Evolutionary conservation across 1,140 invertebrate species (phyloP).

Genomic region (Acromyrmex echinatior): DNA sequence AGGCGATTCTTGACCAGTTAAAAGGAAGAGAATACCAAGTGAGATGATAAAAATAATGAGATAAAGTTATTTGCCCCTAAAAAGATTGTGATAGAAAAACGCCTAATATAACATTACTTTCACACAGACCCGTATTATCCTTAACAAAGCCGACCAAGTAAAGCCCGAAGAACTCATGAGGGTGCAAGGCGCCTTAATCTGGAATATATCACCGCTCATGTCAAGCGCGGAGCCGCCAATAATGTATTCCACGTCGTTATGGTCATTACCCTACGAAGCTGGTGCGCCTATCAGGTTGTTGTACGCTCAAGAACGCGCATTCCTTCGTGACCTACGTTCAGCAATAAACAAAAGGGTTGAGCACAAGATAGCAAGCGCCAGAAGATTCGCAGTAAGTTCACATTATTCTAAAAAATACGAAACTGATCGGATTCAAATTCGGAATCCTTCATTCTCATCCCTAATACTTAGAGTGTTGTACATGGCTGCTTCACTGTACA

Average conservation of each 20-base stretch:
- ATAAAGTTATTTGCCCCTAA: neutral
- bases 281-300: slow-evolving; percentile 92
- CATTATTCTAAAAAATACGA: neutral
- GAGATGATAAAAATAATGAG: neutral
- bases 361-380: slow-evolving; percentile 96
- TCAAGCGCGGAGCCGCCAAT: slow-evolving; percentile 96
- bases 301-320: slow-evolving; percentile 95
- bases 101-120: slow-evolving; percentile 6
- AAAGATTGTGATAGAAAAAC: neutral
- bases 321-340: slow-evolving; percentile 94
- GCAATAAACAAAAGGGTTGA: slow-evolving; percentile 96
- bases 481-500: too few species aligned
- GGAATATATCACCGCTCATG: slow-evolving; percentile 98
- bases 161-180: slow-evolving; percentile 97
- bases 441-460: too few species aligned
- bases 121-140: slow-evolving; percentile 93
- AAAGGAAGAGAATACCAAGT: slow-evolving; percentile 96
- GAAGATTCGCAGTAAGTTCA: slow-evolving; percentile 95
- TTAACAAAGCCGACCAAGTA: slow-evolving; percentile 98
- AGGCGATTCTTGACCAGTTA: slow-evolving; percentile 96
- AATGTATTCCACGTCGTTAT: slow-evolving; percentile 97
- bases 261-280: slow-evolving; percentile 94
- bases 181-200: slow-evolving; percentile 97
- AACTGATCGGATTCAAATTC: too few species aligned
- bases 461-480: too few species aligned